Evolutionary conservation across 2,888 invertebrate species (phyloP).

Genomic region (Agrilus biguttatus): DNA sequence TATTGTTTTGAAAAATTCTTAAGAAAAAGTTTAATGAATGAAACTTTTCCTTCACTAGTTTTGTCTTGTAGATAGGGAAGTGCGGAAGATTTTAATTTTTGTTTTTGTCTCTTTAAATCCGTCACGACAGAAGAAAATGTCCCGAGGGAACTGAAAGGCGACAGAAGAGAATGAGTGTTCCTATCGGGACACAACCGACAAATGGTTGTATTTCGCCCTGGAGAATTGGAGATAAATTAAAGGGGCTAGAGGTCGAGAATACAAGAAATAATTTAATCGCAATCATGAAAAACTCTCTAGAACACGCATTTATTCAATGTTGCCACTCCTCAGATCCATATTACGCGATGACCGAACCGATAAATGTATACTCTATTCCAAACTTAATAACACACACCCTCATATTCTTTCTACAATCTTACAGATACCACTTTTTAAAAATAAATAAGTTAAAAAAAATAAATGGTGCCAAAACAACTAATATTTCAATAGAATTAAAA

Average conservation of each 20-base stretch:
- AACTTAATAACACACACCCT: neutral
- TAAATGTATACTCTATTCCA: neutral
- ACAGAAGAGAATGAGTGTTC: conserved; percentile 2
- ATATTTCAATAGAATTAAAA: too few relatives aligned
- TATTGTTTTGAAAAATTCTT: too few relatives aligned
- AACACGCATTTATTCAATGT: conserved; percentile 31
- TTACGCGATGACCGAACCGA: too few relatives aligned
- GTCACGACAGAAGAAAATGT: too few relatives aligned
- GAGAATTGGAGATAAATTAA: conserved; percentile 10
- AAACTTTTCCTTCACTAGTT: neutral
- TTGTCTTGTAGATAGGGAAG: neutral
- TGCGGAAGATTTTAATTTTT: too few relatives aligned
- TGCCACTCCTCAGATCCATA: conserved; percentile 19
- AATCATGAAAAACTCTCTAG: conserved; percentile 24
- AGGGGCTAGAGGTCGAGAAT: conserved; percentile 20
- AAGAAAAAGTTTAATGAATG: neutral
- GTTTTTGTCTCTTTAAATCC: too few relatives aligned
- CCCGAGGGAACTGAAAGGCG: neutral
- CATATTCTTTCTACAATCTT: neutral
- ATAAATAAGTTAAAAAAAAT: too few relatives aligned
- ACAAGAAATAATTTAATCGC: conserved; percentile 31
- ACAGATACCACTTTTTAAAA: too few relatives aligned
- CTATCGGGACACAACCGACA: conserved; percentile 8
- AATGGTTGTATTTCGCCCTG: conserved; percentile 8
- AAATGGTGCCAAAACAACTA: too few relatives aligned